A percentile compares a stretch with the other conserved stretches of the same genome.
Evolutionary conservation across 2,113 vertebrate genomes (phyloP).

Genomic region (Gallinago jamesoni): DNA sequence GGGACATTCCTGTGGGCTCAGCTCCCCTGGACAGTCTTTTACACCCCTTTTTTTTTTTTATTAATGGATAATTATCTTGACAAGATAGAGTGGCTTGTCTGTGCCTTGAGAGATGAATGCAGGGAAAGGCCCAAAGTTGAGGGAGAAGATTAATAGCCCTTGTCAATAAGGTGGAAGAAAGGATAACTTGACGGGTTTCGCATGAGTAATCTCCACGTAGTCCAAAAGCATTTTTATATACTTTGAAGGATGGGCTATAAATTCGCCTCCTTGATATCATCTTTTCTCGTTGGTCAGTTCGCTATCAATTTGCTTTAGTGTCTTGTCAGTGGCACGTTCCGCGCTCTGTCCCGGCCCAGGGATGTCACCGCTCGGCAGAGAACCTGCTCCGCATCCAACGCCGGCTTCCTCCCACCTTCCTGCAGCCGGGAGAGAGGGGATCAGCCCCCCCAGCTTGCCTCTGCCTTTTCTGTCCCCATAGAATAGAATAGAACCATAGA

Average conservation of each 20-base stretch:
- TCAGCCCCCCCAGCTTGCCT: rapidly evolving
- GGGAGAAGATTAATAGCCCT: conserved; percentile 64
- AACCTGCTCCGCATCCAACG: rapidly evolving
- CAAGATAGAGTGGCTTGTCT: conserved; percentile 61
- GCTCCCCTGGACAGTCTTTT: not conserved
- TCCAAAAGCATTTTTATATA: conserved; percentile 57
- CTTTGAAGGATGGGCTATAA: conserved; percentile 60
- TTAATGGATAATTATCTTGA: conserved; percentile 63
- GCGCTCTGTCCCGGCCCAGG: not conserved
- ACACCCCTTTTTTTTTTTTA: not conserved
- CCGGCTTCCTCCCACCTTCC: not conserved
- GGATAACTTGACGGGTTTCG: conserved; percentile 56
- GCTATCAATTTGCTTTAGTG: not conserved
- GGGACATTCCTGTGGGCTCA: not conserved
- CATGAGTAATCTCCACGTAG: conserved; percentile 47
- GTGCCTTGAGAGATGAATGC: not conserved
- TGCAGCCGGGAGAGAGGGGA: not conserved
- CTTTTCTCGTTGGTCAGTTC: conserved; percentile 13
- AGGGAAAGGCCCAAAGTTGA: conserved; percentile 16
- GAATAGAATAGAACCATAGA: too few relatives aligned
- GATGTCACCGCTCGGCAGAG: rapidly evolving
- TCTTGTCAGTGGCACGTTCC: not conserved
- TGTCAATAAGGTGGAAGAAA: conserved; percentile 67
- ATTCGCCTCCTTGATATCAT: conserved; percentile 35
- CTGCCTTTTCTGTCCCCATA: not conserved